These are phyloP conservation scores for Polydrusus cervinus DNA, from an alignment of 2,888 invertebrate species.

Conservation along the genomic window DNA sequence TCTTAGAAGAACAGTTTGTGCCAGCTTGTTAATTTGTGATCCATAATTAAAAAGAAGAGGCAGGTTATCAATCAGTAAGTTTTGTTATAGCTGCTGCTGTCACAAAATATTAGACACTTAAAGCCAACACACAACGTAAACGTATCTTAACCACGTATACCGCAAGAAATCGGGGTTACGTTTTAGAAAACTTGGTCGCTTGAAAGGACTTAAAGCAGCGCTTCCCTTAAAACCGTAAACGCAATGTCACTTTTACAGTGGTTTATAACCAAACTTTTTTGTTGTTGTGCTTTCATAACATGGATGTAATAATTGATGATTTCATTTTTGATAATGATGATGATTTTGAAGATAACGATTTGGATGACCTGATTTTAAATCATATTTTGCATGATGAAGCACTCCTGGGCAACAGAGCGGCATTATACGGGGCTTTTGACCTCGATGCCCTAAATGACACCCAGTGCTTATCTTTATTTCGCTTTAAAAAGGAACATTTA, in stretches of 20 bases:
- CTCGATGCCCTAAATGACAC: neutral
- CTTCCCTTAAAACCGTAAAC: neutral
- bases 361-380: neutral
- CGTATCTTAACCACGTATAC: neutral
- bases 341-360: neutral
- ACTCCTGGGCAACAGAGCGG: constrained; percentile 2
- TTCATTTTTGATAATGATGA: neutral
- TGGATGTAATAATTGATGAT: neutral
- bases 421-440: neutral
- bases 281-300: neutral
- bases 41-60: too few species aligned
- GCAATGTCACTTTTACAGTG: neutral
- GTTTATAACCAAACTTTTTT: neutral
- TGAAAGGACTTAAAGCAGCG: neutral
- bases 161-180: neutral
- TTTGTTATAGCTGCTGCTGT: too few species aligned
- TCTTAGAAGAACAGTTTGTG: too few species aligned
- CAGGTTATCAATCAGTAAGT: too few species aligned
- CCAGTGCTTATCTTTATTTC: constrained; percentile 6
- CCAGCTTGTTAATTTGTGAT: too few species aligned
- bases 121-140: neutral
- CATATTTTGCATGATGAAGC: neutral
- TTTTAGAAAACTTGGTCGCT: neutral
- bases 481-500: neutral
- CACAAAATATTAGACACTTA: neutral